Conservation (phyloP, 2,888 invertebrate genomes). For the Drosophila dives region DNA sequence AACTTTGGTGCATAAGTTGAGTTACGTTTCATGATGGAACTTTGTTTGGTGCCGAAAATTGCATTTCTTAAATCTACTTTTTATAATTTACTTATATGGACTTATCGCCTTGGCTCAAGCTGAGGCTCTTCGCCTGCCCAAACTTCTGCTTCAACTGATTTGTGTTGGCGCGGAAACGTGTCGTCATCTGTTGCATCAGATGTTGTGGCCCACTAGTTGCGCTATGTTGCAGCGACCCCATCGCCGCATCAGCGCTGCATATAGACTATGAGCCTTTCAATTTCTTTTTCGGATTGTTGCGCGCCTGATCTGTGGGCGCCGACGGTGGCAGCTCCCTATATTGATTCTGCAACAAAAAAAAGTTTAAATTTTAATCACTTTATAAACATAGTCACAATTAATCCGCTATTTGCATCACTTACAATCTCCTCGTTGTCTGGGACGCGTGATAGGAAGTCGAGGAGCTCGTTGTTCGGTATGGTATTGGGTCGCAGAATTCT, state of each 20-base stretch:
- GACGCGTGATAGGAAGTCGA: constrained; percentile 97
- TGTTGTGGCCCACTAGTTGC: constrained; percentile 71
- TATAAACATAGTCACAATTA: not conserved
- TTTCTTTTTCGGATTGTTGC: constrained; percentile 83
- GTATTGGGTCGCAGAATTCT: constrained; percentile 96
- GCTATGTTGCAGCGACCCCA: constrained; percentile 64
- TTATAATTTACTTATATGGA: constrained; percentile 23
- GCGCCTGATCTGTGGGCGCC: constrained; percentile 76
- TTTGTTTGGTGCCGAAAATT: constrained; percentile 36
- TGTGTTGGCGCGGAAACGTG: constrained; percentile 81
- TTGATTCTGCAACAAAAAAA: constrained; percentile 75
- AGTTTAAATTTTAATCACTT: not conserved
- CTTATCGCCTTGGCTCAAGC: constrained; percentile 68
- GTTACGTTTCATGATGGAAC: constrained; percentile 40
- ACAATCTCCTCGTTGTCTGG: constrained; percentile 97
- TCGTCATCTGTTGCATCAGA: constrained; percentile 80
- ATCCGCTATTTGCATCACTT: constrained; percentile 68
- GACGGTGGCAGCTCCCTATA: constrained; percentile 83
- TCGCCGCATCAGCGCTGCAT: constrained; percentile 75
- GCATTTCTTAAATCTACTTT: constrained; percentile 22
- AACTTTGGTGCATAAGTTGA: constrained; percentile 59
- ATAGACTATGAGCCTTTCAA: constrained; percentile 84
- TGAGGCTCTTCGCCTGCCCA: constrained; percentile 71
- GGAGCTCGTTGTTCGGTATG: constrained; percentile 98
- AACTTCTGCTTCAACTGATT: constrained; percentile 79